A percentile compares a stretch with the other conserved stretches of the same genome.
Evolutionary conservation across 2,797 vertebrate genomes (phyloP).

Genomic region (Coracias cyanogaster): DNA sequence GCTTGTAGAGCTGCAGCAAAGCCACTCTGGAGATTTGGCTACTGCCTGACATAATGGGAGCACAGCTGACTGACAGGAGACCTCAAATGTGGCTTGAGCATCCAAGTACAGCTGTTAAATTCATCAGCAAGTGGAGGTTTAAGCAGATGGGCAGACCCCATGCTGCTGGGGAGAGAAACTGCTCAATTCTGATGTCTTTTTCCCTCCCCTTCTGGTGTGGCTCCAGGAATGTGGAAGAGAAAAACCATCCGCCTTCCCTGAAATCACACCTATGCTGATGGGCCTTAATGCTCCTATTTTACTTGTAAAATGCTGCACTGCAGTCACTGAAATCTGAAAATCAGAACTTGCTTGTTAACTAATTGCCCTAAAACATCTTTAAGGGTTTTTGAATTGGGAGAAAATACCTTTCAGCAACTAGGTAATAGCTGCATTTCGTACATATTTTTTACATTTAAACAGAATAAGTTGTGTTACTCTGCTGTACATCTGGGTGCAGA

Average conservation of each 20-base stretch:
- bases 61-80: background rate
- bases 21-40: background rate
- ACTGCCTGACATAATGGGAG: background rate
- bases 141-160: background rate
- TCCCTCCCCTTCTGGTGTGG: background rate
- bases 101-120: background rate
- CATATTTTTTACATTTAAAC: constrained; percentile 9
- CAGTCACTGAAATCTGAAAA: background rate
- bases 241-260: background rate
- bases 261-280: background rate
- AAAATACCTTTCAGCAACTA: constrained; percentile 4
- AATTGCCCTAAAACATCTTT: background rate
- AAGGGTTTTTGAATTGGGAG: background rate
- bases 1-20: background rate
- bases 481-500: background rate
- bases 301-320: background rate
- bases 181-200: background rate
- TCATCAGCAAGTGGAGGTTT: background rate
- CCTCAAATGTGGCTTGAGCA: background rate
- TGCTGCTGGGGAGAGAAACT: background rate
- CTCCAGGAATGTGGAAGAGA: background rate
- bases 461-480: background rate
- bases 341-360: constrained; percentile 34
- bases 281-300: background rate
- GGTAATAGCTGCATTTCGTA: constrained; percentile 10